These are phyloP conservation scores for Campylomormyrus numenius DNA, from an alignment of 2,113 vertebrate species.

Conservation along the genomic window DNA sequence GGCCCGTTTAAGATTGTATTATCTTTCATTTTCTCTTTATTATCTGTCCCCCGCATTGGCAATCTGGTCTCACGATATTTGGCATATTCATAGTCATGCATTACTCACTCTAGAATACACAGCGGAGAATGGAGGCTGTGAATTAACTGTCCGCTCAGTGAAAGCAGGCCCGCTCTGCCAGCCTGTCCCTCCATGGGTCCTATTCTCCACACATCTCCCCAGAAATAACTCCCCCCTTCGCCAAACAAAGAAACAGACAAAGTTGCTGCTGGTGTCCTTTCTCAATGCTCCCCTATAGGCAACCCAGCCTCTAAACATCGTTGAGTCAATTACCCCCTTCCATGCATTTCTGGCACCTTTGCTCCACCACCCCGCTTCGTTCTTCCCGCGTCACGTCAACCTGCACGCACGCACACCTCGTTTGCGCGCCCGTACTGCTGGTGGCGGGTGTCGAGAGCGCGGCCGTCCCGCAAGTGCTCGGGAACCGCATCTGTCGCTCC, in stretches of 20 bases:
- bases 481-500: background rate
- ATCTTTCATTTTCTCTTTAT: background rate
- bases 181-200: slow-evolving; percentile 16
- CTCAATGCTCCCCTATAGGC: slow-evolving; percentile 22
- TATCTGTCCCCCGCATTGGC: background rate
- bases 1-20: background rate
- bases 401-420: background rate
- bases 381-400: slow-evolving; percentile 40
- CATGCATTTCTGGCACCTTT: slow-evolving; percentile 23
- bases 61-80: slow-evolving; percentile 22
- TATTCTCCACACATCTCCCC: slow-evolving; percentile 19
- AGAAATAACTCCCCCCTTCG: slow-evolving; percentile 43
- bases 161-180: background rate
- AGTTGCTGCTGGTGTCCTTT: slow-evolving; percentile 22
- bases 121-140: slow-evolving; percentile 11
- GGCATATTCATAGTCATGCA: slow-evolving; percentile 51
- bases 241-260: slow-evolving; percentile 37
- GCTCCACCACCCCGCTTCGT: slow-evolving; percentile 9
- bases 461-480: background rate
- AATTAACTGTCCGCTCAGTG: slow-evolving; percentile 9
- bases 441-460: background rate
- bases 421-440: slow-evolving; percentile 1
- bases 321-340: slow-evolving; percentile 47
- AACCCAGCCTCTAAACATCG: slow-evolving; percentile 34
- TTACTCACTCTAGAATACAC: slow-evolving; percentile 51